phyloP scores from a whole-genome alignment of 2,797 vertebrate species.

The Gymnothorax reevesii region DNA sequence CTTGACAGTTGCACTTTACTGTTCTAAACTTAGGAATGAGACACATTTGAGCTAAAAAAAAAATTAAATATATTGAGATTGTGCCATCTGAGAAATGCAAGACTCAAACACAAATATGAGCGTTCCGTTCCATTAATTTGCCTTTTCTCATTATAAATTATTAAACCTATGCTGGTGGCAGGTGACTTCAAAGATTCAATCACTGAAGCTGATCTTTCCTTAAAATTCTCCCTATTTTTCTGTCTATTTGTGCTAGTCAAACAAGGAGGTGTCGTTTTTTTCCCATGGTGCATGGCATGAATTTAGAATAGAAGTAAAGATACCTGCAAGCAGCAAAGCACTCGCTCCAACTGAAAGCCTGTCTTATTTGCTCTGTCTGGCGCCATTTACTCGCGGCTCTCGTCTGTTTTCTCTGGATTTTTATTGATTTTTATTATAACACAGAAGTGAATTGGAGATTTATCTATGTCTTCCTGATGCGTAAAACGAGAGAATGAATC shows the following conservation, averaged over 20 bases:
- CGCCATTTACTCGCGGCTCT: neutral
- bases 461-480: neutral
- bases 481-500: neutral
- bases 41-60: neutral
- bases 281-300: slow-evolving; percentile 38
- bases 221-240: neutral
- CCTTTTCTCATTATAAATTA: neutral
- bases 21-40: neutral
- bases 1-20: neutral
- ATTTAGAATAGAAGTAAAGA: slow-evolving; percentile 30
- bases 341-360: slow-evolving; percentile 35
- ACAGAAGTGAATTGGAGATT: neutral
- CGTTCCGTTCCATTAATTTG: neutral
- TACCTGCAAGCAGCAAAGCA: slow-evolving; percentile 51
- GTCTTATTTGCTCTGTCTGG: neutral
- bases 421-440: neutral
- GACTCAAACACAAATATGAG: neutral
- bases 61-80: neutral
- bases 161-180: neutral
- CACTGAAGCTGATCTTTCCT: slow-evolving; percentile 13
- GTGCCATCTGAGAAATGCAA: neutral
- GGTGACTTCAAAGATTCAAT: neutral
- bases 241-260: slow-evolving; percentile 28
- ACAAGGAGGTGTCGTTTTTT: slow-evolving; percentile 10
- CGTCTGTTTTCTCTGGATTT: slow-evolving; percentile 10